Base-by-base conservation (phyloP, 1,140 invertebrate genomes). In the Listronotus oregonensis region DNA sequence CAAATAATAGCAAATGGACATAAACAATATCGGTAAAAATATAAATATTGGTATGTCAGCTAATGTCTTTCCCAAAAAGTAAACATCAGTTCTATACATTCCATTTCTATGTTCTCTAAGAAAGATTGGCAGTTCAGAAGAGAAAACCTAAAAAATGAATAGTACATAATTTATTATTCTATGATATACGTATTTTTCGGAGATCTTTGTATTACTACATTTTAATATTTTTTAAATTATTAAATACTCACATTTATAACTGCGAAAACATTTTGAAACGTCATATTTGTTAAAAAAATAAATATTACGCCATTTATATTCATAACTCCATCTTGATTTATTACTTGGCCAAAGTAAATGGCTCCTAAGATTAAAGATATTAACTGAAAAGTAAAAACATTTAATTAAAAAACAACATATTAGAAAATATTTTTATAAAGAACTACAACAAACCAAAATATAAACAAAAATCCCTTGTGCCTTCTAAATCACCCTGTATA, bases 301-400 rank as follows among this genome's bases (percentile, higher is more conserved):
- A 97, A 98, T 17, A 98, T 84, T n/a, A 91, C 93, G 49, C 96
- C 96, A 77, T 97, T 97, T 61, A 98, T 95, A 78, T 98, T 98
- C 87, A 93, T 93, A 0, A 97, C 90, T 5, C 94, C 94, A 71
- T 94, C 89, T 79, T 96, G 50, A 90, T 92, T 87, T 34, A 93
- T 74, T 71, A 86, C 80, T 77, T 97, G 95, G 0, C 90, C 87
- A 74, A 91, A 92, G 80, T 95, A 99, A 58, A 98, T 90, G 5
- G 95, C 77, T 6, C 95, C 95, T 65, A 98, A 87, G 3, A 97
- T 77, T 7, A 94, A 74, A 6, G 93, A 88, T 6, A 96, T 89
- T 82, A 95, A 87, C 93, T 95, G 72, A 34, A 84, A 81, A 66
- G 66, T 66, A 71, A 67, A 70, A 27, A 46, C n/a, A n/a, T n/a